Conservation (phyloP, 2,888 invertebrate species). For the Teleiodes luculella region DNA sequence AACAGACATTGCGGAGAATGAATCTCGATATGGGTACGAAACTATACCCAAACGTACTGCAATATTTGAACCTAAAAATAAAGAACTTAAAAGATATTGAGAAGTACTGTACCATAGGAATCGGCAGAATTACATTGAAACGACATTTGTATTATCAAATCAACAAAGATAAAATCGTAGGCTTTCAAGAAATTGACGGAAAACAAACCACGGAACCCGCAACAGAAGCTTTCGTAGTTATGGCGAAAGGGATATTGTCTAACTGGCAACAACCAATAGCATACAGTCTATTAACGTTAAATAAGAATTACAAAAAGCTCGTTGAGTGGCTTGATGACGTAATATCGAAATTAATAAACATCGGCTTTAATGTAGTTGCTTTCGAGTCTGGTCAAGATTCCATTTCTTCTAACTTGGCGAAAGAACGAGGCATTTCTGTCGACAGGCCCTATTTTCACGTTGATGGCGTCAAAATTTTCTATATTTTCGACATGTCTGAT, state of each 20-base stretch:
- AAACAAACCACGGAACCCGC: constrained; percentile 25
- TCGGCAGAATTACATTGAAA: constrained; percentile 26
- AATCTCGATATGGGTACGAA: background rate
- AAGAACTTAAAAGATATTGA: constrained; percentile 13
- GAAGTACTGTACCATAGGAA: constrained; percentile 25
- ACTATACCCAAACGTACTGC: background rate
- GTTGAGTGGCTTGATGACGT: constrained; percentile 30
- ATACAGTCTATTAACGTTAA: constrained; percentile 26
- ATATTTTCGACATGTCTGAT: constrained; percentile 35
- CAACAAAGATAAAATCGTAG: constrained; percentile 28
- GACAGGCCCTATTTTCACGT: constrained; percentile 31
- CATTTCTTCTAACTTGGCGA: constrained; percentile 24
- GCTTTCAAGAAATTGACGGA: constrained; percentile 32
- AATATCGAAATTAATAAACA: constrained; percentile 25
- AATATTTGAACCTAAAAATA: background rate
- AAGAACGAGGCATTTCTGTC: constrained; percentile 23
- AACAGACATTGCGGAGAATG: background rate
- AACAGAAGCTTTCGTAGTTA: constrained; percentile 27
- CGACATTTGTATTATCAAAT: constrained; percentile 27
- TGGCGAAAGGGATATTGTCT: constrained; percentile 29
- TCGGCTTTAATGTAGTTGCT: constrained; percentile 30
- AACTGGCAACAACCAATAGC: constrained; percentile 30
- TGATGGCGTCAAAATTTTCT: constrained; percentile 30
- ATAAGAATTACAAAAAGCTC: constrained; percentile 19
- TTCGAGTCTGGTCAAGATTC: constrained; percentile 27